Conservation (phyloP, 2,888 invertebrate species). For the Tachina fera region DNA sequence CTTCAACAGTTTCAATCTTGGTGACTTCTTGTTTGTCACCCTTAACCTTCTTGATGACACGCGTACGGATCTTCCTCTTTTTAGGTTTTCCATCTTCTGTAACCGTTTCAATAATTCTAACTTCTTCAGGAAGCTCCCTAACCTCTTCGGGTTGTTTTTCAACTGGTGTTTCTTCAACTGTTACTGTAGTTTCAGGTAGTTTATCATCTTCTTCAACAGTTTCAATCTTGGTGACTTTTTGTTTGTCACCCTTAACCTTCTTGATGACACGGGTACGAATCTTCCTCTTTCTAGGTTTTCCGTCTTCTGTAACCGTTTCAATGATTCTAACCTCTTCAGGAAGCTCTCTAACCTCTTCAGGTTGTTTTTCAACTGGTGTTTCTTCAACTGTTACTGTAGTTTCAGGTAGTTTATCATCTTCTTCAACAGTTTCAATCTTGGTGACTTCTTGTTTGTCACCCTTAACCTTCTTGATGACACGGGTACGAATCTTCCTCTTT, state of each 20-base stretch:
- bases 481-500: conserved; percentile 13
- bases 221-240: conserved; percentile 14
- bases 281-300: conserved; percentile 13
- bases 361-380: neutral
- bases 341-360: neutral
- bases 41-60: conserved; percentile 13
- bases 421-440: conserved; percentile 13
- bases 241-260: conserved; percentile 8
- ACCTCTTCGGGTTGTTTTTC: conserved; percentile 16
- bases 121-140: conserved; percentile 6
- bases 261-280: conserved; percentile 10
- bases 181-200: conserved; percentile 13
- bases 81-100: neutral
- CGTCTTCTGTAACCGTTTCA: neutral
- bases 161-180: neutral
- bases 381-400: conserved; percentile 14
- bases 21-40: conserved; percentile 26
- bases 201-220: conserved; percentile 10
- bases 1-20: conserved; percentile 26
- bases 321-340: neutral
- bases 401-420: neutral
- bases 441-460: conserved; percentile 13
- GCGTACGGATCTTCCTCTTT: conserved; percentile 25
- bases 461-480: conserved; percentile 8
- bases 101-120: conserved; percentile 5